phyloP scores from a whole-genome alignment of 2,888 invertebrate genomes.

The Belgica antarctica region DNA sequence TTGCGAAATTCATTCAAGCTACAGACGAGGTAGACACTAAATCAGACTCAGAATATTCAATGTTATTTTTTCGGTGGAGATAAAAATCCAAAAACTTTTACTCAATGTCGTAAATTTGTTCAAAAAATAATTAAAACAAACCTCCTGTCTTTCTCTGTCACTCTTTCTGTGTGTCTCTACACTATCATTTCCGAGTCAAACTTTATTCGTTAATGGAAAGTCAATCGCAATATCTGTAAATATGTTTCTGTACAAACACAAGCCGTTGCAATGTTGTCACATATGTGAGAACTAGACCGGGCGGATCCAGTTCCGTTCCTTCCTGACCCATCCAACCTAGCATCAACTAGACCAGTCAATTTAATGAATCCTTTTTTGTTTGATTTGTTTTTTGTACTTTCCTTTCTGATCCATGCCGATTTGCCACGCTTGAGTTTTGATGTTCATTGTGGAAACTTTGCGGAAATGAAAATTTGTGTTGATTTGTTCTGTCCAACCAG shows the following conservation, averaged over 20 bases:
- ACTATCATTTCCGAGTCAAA: background rate
- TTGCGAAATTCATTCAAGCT: conserved; percentile 56
- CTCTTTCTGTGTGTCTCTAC: background rate
- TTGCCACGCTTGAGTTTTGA: background rate
- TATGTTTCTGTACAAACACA: background rate
- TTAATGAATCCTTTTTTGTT: background rate
- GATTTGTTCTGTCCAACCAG: background rate
- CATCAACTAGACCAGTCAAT: too few species aligned
- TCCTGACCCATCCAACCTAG: background rate
- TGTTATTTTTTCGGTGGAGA: conserved; percentile 23
- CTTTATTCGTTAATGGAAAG: background rate
- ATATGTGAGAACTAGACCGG: too few species aligned
- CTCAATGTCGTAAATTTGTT: conserved; percentile 38
- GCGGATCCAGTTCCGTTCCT: background rate
- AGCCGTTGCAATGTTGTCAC: background rate
- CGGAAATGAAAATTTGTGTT: background rate
- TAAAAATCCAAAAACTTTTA: conserved; percentile 1
- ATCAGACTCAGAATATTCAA: conserved; percentile 48
- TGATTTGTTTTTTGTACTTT: conserved; percentile 3
- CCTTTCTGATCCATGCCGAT: background rate
- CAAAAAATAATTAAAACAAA: background rate
- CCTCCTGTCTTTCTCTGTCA: conserved; percentile 1
- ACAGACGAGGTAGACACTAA: conserved; percentile 55
- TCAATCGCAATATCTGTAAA: background rate
- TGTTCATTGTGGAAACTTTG: conserved; percentile 21